Evolutionary conservation across 2,113 vertebrate genomes (phyloP).

Genomic region (Natator depressus): DNA sequence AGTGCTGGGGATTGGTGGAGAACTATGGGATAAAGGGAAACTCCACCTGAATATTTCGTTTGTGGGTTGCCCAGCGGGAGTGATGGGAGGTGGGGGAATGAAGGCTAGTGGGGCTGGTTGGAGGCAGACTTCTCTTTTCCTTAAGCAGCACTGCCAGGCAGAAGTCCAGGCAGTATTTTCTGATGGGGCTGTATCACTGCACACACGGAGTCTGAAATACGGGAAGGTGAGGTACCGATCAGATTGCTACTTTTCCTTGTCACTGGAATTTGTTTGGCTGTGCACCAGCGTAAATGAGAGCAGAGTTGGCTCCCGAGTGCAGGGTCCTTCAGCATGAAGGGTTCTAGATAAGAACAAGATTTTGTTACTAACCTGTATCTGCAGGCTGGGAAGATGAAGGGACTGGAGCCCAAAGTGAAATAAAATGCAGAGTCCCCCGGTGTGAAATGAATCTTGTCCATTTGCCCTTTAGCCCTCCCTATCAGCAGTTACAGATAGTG

Average conservation of each 20-base stretch:
- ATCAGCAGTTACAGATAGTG: not conserved
- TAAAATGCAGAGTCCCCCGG: not conserved
- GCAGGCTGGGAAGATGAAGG: not conserved
- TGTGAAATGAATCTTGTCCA: not conserved
- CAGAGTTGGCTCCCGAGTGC: not conserved
- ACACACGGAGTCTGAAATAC: conserved; percentile 96
- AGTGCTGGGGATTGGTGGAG: not conserved
- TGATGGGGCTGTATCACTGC: conserved; percentile 92
- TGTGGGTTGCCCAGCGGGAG: no score
- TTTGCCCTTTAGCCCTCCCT: not conserved
- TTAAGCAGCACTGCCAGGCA: conserved; percentile 82
- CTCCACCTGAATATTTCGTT: not conserved
- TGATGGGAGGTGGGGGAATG: fast-evolving
- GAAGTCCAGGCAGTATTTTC: conserved; percentile 96
- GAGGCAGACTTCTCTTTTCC: conserved; percentile 35
- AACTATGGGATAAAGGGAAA: not conserved
- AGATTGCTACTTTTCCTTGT: not conserved
- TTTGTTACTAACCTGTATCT: not conserved
- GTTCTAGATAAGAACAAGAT: not conserved
- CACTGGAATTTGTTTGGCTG: not conserved
- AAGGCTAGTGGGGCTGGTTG: not conserved
- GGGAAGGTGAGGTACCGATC: conserved; percentile 87
- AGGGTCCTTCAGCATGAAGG: not conserved
- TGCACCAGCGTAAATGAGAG: not conserved
- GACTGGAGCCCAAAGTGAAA: fast-evolving